These are phyloP conservation scores for Molossus alvarezi DNA, from an alignment of 2,797 vertebrate species.

Conservation along the genomic window DNA sequence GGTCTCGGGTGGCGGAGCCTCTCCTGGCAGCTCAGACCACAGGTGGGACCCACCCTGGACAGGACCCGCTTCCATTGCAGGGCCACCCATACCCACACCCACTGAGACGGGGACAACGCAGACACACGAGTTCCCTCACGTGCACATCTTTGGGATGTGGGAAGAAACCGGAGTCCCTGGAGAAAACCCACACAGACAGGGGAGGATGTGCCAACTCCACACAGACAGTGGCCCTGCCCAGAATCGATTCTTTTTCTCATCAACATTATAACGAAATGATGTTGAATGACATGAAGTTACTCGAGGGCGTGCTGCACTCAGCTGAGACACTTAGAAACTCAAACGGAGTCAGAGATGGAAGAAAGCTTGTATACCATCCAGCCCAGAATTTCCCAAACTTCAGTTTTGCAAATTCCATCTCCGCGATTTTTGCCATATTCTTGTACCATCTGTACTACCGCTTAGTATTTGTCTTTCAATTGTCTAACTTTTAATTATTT, in stretches of 20 bases:
- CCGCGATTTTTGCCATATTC: not conserved
- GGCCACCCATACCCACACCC: not conserved
- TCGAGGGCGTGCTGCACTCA: not conserved
- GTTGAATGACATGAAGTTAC: not conserved
- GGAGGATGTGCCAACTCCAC: not conserved
- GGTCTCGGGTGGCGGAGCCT: not conserved
- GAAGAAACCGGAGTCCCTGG: not conserved
- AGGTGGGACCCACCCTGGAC: not conserved
- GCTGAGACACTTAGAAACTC: not conserved
- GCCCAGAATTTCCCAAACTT: conserved; percentile 18
- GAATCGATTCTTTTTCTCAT: not conserved
- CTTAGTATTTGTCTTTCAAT: conserved; percentile 44
- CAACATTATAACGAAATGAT: not conserved
- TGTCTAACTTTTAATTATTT: not conserved
- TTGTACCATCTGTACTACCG: not conserved
- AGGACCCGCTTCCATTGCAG: not conserved
- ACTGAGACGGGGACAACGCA: no score
- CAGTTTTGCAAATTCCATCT: not conserved
- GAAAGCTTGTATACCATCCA: not conserved
- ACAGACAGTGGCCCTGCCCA: not conserved
- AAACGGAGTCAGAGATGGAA: not conserved
- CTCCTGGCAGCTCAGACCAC: not conserved
- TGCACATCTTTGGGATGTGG: not conserved
- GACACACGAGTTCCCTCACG: not conserved
- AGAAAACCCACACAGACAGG: not conserved